Base-by-base conservation (phyloP, 2,888 invertebrate species). In the Nasonovia ribisnigri region DNA sequence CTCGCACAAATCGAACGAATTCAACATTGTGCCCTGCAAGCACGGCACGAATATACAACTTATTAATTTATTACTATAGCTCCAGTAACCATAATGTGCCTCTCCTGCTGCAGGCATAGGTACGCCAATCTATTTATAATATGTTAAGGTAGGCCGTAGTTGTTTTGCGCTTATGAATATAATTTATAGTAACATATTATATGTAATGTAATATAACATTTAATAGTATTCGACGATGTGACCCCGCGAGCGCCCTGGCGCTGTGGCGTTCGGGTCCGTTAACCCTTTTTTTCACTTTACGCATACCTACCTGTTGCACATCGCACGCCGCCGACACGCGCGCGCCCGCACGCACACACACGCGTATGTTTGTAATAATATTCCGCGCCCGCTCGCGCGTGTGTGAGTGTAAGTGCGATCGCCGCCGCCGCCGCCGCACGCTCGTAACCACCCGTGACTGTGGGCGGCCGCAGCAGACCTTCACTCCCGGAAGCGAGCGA, bases 401-500 rank as follows among this genome's bases (percentile, higher is more conserved):
- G 20, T n/a, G 86, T 26, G 86, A 29, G 86, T 46, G 20, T n/a
- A 88, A 51, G 48, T 36, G 51, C 87, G 48, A 10, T 87, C 29
- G 24, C 42, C 29, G 57, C 20, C 57, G 57, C 20, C 57, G 29
- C 20, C 77, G 77, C 36, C 36, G 36, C 77, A 77, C 77, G 36
- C 77, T 77, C 20, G 77, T 77, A 77, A 77, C 77, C 77, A 36
- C 77, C 77, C 77, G 77, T 77, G 77, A 36, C 77, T 48, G 67
- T 88, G 88, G 92, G 88, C 48, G 92, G 87, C 43, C 54, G 87
- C 29, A 48, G 77, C 84, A 93, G 90, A 90, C 93, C 93, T 93
- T 93, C 93, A 90, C 93, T 93, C 93, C 93, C 93, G 93, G 93
- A 93, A 93, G 87, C 93, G 93, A 84, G 88, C 57, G 87, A 77